phyloP scores from a whole-genome alignment of 1,140 invertebrate genomes.

The Acromyrmex charruanus region DNA sequence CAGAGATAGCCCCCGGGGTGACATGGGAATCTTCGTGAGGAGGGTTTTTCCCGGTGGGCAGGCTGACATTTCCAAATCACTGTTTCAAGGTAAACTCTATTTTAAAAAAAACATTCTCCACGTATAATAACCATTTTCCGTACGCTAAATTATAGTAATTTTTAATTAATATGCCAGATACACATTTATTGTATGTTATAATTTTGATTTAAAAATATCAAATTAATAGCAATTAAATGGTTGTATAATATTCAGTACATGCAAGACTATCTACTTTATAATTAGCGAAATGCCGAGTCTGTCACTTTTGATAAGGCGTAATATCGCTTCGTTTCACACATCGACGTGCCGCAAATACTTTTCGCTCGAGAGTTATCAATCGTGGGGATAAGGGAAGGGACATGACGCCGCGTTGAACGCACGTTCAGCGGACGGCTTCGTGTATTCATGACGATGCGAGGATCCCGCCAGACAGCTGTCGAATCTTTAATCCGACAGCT shows the following conservation, averaged over 20 bases:
- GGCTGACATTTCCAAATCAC: conserved; percentile 89
- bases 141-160: too few relatives aligned
- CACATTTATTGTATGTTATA: neutral
- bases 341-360: conserved; percentile 33
- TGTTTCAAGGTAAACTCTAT: conserved; percentile 90
- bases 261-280: neutral
- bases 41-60: conserved; percentile 91
- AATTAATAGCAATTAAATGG: neutral
- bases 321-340: conserved; percentile 23
- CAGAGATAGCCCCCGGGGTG: conserved; percentile 90
- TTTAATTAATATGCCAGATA: neutral
- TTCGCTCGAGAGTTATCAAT: conserved; percentile 42
- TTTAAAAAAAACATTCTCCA: neutral
- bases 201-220: neutral
- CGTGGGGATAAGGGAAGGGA: conserved; percentile 16
- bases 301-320: neutral
- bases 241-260: neutral
- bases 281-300: neutral
- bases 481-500: conserved; percentile 84
- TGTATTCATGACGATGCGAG: conserved; percentile 77
- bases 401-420: conserved; percentile 59
- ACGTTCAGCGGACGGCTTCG: conserved; percentile 67
- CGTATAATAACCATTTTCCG: neutral
- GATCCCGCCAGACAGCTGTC: conserved; percentile 77
- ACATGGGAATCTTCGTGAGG: conserved; percentile 92